Percentiles rank a stretch among this genome's conserved stretches.
These are phyloP conservation scores for Tapera naevia DNA, from an alignment of 2,797 vertebrate species.

Conservation along the genomic window DNA sequence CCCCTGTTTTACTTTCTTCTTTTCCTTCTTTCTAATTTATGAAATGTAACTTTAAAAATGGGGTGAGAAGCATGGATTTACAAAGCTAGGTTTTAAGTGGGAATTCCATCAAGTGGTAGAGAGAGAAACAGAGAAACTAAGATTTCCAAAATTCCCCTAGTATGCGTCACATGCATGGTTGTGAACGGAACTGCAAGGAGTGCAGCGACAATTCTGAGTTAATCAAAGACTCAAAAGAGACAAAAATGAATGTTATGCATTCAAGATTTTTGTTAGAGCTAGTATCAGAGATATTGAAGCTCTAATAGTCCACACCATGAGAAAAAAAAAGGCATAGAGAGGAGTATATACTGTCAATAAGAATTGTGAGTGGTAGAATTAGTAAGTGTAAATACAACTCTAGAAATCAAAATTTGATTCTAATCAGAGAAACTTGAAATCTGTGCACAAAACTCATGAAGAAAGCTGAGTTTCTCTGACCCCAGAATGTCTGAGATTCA, in stretches of 20 bases:
- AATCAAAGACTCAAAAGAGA: not conserved
- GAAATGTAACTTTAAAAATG: not conserved
- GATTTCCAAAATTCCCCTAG: not conserved
- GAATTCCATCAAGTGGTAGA: not conserved
- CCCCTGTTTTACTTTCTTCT: not conserved
- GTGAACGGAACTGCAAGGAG: not conserved
- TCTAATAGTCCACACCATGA: not conserved
- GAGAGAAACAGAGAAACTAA: not conserved
- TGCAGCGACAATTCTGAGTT: not conserved
- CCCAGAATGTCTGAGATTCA: not conserved
- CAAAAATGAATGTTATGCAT: not conserved
- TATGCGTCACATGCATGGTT: not conserved
- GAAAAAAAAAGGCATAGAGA: not conserved
- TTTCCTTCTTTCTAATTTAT: not conserved
- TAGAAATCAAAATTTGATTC: not conserved
- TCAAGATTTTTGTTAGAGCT: not conserved
- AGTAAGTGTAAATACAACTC: not conserved
- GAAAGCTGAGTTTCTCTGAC: not conserved
- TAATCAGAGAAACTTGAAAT: not conserved
- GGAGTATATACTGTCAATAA: not conserved
- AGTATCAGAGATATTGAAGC: not conserved
- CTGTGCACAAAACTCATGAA: not conserved
- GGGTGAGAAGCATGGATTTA: not conserved
- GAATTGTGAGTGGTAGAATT: not conserved
- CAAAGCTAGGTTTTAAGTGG: not conserved